These are phyloP conservation scores for Adelognathus sp. DNA, from an alignment of 2,888 invertebrate genomes.

Conservation along the genomic window DNA sequence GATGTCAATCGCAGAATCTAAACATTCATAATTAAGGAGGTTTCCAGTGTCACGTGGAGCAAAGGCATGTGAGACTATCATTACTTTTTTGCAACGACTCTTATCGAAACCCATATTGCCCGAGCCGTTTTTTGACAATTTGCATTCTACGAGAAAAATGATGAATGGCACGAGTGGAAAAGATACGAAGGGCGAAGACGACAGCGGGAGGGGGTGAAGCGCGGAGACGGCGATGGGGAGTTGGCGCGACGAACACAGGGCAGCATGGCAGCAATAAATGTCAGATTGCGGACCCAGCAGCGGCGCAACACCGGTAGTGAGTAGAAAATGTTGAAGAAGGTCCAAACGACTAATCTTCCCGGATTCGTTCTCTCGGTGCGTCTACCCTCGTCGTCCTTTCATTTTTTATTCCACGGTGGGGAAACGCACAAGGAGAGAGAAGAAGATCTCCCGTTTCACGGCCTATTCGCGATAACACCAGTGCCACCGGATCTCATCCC, in stretches of 20 bases:
- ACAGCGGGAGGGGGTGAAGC: not conserved
- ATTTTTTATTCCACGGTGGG: conserved; percentile 9
- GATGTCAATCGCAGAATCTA: no score
- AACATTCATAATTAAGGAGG: no score
- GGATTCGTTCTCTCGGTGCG: conserved; percentile 44
- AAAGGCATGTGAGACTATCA: no score
- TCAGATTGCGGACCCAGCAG: conserved; percentile 44
- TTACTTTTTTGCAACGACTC: no score
- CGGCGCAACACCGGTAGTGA: conserved; percentile 19
- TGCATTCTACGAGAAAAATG: no score
- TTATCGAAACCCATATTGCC: no score
- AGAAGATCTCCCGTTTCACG: not conserved
- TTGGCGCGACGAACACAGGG: conserved; percentile 15
- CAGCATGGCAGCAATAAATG: conserved; percentile 49
- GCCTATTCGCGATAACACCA: not conserved
- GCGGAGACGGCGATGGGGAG: conserved; percentile 16
- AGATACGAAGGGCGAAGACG: no score
- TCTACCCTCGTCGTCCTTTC: conserved; percentile 49
- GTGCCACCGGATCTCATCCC: not conserved
- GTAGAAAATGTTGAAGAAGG: conserved; percentile 42
- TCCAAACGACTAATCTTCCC: conserved; percentile 49
- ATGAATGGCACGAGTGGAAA: no score
- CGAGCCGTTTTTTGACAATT: no score
- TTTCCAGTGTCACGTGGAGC: no score
- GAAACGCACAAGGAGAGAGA: conserved; percentile 19